Base-by-base conservation (phyloP, 2,797 vertebrate species). In the Ctenochaetus hawaiiensis region DNA sequence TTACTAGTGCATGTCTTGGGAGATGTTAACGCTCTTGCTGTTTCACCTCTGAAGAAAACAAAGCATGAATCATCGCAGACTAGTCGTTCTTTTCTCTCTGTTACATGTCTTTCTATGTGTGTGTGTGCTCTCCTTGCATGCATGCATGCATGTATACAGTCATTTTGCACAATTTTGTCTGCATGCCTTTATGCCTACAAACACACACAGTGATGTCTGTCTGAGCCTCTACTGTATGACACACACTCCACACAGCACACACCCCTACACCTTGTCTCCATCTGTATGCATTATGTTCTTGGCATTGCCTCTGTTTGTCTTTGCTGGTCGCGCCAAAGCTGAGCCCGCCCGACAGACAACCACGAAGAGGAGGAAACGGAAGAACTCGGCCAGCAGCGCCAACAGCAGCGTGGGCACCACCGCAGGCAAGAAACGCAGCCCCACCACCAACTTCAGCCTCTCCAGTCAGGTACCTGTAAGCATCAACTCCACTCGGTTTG, bases 381-480 rank as follows among this genome's bases (percentile, higher is more conserved):
- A 99, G 97, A 99, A 99, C 92, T 99, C 98, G 0, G 98, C 97
- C 59, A 98, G 97, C 96, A 99, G 96, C 90, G 97, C 97, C 89
- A 99, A 99, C 93, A 99, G 97, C 94, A 97, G 96, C 79, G 96
- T 96, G 20, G 98, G 97, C 75, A 97, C 96, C 75, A 79, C 94
- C 41, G 95, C 96, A 56, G 95, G 96, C 95, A 99, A 99, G 96
- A 99, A 99, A 84, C 98, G 98, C 92, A 96, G 96, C 63, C 95
- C 97, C 0, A 97, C 97, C 37, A 96, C 96, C 80, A 99, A 95
- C 96, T 97, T 99, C 95, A 99, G 95, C 93, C 96, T 99, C 96
- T 96, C 97, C 96, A 98, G 96, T 96, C 98, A 99, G 98, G 98
- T 99, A 98, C 98, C 98, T 98, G 98, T 99, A 99, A 99, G 98